Base-by-base conservation (phyloP, 2,113 vertebrate genomes). In the Psettodes erumei region DNA sequence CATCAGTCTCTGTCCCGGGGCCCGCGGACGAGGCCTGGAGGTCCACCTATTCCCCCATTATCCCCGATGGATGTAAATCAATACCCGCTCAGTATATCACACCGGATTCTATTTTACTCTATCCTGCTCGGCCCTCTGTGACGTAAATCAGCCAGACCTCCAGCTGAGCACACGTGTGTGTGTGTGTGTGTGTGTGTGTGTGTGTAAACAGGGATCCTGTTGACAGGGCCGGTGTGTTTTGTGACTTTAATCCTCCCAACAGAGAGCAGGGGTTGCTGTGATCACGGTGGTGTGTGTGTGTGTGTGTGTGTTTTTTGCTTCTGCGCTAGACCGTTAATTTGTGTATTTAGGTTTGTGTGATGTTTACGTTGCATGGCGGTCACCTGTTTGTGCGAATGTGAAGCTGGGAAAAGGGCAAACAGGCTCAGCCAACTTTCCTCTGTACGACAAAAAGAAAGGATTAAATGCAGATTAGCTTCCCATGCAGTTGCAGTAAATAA, bases 131-230 rank as follows among this genome's bases (percentile, higher is more conserved):
- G 11, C n/a, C 82, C 19, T 53, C 6, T 1, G 35, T 75, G 78
- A 82, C 45, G 76, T 33, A 48, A 61, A 71, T 53, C 27, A 38
- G 30, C 0, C 48, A 7, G 28, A 71, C 53, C 65, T 53, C 70
- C 87, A 83, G 77, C 81, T 84, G 83, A 76, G 67, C 33, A 75
- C 75, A 55, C 66, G 53, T 75, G 58, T 61, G 50, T 68, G 18
- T 63, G 56, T 63, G 68, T 78, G 63, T 38, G 76, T 53, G 58
- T 65, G 64, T 35, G 70, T 54, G 56, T 63, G 59, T 78, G 70
- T 55, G 77, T 60, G 56, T 50, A 51, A 50, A 80, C 66, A 65
- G 68, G 59, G 58, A 9, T 74, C 74, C 16, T 81, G 63, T 59
- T 45, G 51, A 53, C 47, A 33, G 43, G 47, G 27, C 67, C 15